Percentiles rank a stretch among this genome's conserved stretches.
These are phyloP conservation scores for Strigamia crassipes DNA, from an alignment of 2,888 invertebrate genomes.

Conservation along the genomic window DNA sequence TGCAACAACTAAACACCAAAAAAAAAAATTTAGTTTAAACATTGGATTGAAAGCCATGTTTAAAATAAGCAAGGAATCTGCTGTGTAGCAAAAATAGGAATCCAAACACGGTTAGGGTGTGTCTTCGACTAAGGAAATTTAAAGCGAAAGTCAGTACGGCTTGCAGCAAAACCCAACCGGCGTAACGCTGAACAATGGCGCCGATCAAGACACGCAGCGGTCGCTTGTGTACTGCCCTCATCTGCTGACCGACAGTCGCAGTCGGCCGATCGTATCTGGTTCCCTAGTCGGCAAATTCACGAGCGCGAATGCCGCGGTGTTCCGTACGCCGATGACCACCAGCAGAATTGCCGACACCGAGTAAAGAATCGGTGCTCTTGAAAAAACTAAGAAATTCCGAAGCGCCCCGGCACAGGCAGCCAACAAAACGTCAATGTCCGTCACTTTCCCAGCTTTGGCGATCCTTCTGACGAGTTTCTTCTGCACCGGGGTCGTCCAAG, in stretches of 20 bases:
- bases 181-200: neutral
- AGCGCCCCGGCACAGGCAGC: neutral
- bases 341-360: neutral
- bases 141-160: neutral
- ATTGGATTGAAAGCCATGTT: no score
- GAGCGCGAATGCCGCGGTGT: neutral
- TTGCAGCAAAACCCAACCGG: neutral
- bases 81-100: no score
- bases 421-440: neutral
- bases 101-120: neutral
- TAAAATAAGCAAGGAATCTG: no score
- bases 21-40: no score
- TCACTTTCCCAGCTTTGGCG: neutral
- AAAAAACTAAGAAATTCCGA: neutral
- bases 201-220: neutral
- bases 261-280: neutral
- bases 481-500: neutral
- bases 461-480: neutral
- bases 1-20: no score
- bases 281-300: neutral
- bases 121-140: neutral
- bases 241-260: neutral
- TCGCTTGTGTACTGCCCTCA: neutral
- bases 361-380: neutral
- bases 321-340: neutral